Base-by-base conservation (phyloP, 2,888 invertebrate genomes). In the Branchipolynoe longqiensis region DNA sequence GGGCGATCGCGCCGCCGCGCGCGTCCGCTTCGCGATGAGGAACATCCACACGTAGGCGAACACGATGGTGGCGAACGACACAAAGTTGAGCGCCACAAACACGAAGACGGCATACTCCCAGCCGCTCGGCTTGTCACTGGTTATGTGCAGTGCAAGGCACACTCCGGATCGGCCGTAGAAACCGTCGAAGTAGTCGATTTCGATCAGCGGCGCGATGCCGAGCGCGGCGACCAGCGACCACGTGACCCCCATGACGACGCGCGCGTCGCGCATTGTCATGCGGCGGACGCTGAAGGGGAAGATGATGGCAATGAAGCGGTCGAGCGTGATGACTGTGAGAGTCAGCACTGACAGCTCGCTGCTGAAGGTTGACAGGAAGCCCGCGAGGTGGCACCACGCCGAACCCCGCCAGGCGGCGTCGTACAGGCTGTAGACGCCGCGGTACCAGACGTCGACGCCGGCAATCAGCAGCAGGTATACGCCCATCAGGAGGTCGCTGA, bases 71-170 rank as follows among this genome's bases (percentile, higher is more conserved):
- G 94, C 88, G 89, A 95, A 94, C 25, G 94, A 94, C 0, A 93
- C 87, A 83, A 94, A 91, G 90, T 95, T 95, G 56, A 95, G 88
- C 31, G 94, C 94, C 25, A 95, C 90, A 90, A 95, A 95, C n/a
- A 95, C 93, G 87, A 94, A 94, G 31, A 95, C 94, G 0, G 95
- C 94, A 90, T 94, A 95, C 89, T 95, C 94, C 95, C 95, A 95
- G 14, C 95, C 95, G 82, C 91, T 93, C 0, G 94, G 94, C 87
- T 94, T 93, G 58, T 94, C 94, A 12, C 93, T 93, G 4, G 95
- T 95, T 82, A 95, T 94, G 90, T 95, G 95, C 36, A 95, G 92
- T 0, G 95, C 94, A 59, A 95, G 91, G 87, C 95, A 95, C 6
- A 95, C 95, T 0, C 94, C 95, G 0, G 95, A 95, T 41, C 95